Percentiles rank a stretch among this genome's conserved stretches.
Evolutionary conservation across 2,888 invertebrate genomes (phyloP).

Genomic region (Leptothorax acervorum): DNA sequence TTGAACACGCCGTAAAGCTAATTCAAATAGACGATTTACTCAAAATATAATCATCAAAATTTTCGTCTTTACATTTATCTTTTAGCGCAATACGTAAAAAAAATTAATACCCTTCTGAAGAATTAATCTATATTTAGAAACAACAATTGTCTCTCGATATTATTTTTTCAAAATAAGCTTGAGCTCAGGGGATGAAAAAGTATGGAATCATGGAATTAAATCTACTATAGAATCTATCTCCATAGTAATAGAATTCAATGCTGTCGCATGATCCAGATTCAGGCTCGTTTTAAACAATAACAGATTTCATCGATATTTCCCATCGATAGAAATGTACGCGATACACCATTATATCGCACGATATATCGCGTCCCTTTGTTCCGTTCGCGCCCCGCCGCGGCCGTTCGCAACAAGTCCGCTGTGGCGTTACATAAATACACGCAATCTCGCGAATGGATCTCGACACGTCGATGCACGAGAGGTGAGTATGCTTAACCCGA

Average conservation of each 20-base stretch:
- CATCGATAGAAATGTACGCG: conserved; percentile 7
- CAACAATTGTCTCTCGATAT: not conserved
- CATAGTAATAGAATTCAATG: not conserved
- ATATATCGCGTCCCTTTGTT: conserved; percentile 47
- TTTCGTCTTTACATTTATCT: not conserved
- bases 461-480: conserved; percentile 55
- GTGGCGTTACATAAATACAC: conserved; percentile 73
- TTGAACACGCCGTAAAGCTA: conserved; percentile 8
- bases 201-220: not conserved
- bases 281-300: not conserved
- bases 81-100: not conserved
- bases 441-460: conserved; percentile 71
- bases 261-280: not conserved
- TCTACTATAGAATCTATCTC: not conserved
- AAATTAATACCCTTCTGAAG: not conserved
- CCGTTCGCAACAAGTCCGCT: conserved; percentile 39
- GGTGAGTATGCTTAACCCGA: conserved; percentile 54
- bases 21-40: conserved; percentile 6
- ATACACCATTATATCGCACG: conserved; percentile 23
- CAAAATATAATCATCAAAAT: not conserved
- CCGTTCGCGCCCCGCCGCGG: conserved; percentile 12
- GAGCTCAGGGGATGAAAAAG: not conserved
- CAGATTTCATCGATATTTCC: not conserved
- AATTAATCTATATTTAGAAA: not conserved
- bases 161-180: not conserved